Evolutionary conservation across 2,797 vertebrate species (phyloP).

Genomic region (Melanotaenia nigrans): DNA sequence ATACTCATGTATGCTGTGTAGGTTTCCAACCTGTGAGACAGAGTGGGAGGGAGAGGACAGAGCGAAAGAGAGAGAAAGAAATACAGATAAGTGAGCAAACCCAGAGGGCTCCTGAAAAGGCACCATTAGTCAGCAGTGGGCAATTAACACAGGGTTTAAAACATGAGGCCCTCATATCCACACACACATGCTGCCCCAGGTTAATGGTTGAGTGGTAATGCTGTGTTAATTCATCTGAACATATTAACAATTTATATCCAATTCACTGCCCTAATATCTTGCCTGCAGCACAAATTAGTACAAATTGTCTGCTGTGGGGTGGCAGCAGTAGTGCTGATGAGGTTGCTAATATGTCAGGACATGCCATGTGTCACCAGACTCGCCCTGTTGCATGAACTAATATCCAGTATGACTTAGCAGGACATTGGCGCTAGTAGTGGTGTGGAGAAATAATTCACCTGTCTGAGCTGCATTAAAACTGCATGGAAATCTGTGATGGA

Average conservation of each 20-base stretch:
- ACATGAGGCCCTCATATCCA: constrained; percentile 21
- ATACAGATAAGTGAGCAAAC: constrained; percentile 52
- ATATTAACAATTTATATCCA: constrained; percentile 83
- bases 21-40: constrained; percentile 38
- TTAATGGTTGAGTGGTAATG: constrained; percentile 72
- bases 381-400: constrained; percentile 54
- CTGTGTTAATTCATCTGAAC: constrained; percentile 76
- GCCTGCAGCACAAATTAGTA: constrained; percentile 75
- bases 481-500: constrained; percentile 39
- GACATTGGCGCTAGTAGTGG: constrained; percentile 14
- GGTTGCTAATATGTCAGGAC: constrained; percentile 54
- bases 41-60: constrained; percentile 18
- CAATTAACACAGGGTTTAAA: constrained; percentile 65
- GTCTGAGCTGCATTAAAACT: constrained; percentile 56
- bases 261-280: constrained; percentile 71
- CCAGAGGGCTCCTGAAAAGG: constrained; percentile 57
- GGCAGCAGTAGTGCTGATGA: constrained; percentile 20
- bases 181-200: constrained; percentile 42
- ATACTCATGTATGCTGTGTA: constrained; percentile 16
- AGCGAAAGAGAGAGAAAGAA: constrained; percentile 14
- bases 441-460: constrained; percentile 39
- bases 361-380: constrained; percentile 56
- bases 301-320: constrained; percentile 59
- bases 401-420: constrained; percentile 51
- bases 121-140: constrained; percentile 65